Evolutionary conservation across 1,140 invertebrate genomes (phyloP), one percentile per base, ranked within the genome.

Genomic region (Trichonephila clavipes): DNA sequence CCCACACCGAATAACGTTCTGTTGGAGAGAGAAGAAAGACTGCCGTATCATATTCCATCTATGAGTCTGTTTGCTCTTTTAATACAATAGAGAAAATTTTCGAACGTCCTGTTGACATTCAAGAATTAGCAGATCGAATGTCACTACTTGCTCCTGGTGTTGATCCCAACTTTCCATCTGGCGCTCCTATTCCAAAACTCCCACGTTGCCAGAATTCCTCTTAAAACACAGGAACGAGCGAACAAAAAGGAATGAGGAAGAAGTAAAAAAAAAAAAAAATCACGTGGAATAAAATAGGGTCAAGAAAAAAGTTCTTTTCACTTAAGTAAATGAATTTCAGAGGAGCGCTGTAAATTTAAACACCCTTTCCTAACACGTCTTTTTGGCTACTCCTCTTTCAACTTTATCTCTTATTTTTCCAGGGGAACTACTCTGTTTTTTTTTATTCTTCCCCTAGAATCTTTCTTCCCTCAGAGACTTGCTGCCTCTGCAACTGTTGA

Each of bases 291-390:
- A 61, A 90, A 90, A 90, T 90, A 90, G 18, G 88, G 66, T 90
- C 88, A 59, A 90, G 66, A 90, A 90, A 90, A 90, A 90, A 51
- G 88, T 90, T 90, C 88, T 81, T 90, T 90, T 90, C 88, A 90
- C 88, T 90, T 90, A 90, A 90, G 88, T 90, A 90, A 90, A 90
- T 90, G 88, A 90, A 90, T 90, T 90, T 90, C 88, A 81, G 8
- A 44, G 19, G 66, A 81, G 88, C 44, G 88, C 69, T 90, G 88
- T 90, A 90, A 90, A 90, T 90, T 90, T 90, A 90, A 90, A 90
- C 88, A 90, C 88, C 69, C 88, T 90, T 81, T 28, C 28, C 69
- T 77, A 77, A 77, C 69, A 77, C 69, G 69, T 77, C 69, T 77
- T 77, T 77, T 77, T 34, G 69, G 69, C 69, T 77, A 77, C 69